Conservation (phyloP, 2,888 invertebrate species). For the Spodoptera littoralis region DNA sequence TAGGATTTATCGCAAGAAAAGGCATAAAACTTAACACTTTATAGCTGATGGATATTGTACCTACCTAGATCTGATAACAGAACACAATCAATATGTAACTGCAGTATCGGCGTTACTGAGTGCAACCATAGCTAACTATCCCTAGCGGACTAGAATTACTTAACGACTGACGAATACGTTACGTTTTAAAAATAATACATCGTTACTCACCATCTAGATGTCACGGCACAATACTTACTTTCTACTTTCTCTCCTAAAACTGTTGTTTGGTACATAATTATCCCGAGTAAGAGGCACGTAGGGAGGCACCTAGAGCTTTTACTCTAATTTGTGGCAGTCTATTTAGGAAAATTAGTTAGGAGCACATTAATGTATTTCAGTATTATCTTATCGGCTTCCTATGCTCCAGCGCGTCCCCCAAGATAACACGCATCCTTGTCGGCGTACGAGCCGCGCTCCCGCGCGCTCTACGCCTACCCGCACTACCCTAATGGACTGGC, state of each 20-base stretch:
- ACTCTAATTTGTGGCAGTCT: conserved; percentile 74
- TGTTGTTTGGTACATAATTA: conserved; percentile 63
- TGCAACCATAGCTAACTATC: conserved; percentile 41
- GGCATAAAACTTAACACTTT: conserved; percentile 55
- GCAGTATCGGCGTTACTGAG: conserved; percentile 34
- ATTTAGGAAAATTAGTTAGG: conserved; percentile 43
- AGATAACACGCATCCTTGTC: conserved; percentile 57
- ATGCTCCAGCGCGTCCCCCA: conserved; percentile 60
- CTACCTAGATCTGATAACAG: conserved; percentile 49
- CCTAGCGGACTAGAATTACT: conserved; percentile 57
- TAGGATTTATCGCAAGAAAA: conserved; percentile 59
- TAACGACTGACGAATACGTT: conserved; percentile 38
- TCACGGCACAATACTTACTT: conserved; percentile 69
- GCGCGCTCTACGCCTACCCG: conserved; percentile 45
- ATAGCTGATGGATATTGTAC: conserved; percentile 52
- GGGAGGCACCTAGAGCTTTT: conserved; percentile 66
- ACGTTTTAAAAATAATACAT: conserved; percentile 53
- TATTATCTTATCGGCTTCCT: conserved; percentile 70
- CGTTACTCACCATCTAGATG: conserved; percentile 69
- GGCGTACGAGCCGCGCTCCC: conserved; percentile 20
- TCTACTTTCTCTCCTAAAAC: conserved; percentile 76
- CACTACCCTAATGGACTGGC: conserved; percentile 67
- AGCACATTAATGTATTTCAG: conserved; percentile 50
- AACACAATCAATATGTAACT: conserved; percentile 38
- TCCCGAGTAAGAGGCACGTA: conserved; percentile 55